phyloP scores from a whole-genome alignment of 1,140 invertebrate species.

The Monochamus saltuarius region DNA sequence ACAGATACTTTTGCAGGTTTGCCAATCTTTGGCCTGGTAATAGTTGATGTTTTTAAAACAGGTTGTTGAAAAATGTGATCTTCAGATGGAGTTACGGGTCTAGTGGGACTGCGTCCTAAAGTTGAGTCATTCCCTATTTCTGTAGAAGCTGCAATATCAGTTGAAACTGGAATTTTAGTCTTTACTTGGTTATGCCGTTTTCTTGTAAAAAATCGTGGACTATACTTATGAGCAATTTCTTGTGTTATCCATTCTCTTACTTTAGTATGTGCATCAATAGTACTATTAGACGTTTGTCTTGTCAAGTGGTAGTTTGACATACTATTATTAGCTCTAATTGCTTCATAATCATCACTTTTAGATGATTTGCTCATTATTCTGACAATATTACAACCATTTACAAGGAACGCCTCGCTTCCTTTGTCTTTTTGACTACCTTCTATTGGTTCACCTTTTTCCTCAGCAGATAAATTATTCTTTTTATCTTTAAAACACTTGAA shows the following conservation, averaged over 20 bases:
- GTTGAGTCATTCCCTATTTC: constrained; percentile 55
- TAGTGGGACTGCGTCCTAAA: constrained; percentile 49
- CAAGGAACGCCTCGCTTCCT: constrained; percentile 20
- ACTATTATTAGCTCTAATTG: constrained; percentile 56
- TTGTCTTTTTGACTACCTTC: constrained; percentile 39
- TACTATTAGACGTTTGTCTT: constrained; percentile 72
- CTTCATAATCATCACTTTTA: constrained; percentile 59
- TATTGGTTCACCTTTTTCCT: constrained; percentile 57
- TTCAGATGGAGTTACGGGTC: constrained; percentile 54
- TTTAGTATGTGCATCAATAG: constrained; percentile 80
- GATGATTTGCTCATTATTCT: constrained; percentile 58
- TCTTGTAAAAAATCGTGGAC: constrained; percentile 57
- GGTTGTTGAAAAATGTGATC: constrained; percentile 20
- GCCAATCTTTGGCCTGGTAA: constrained; percentile 34
- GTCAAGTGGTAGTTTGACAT: constrained; percentile 67
- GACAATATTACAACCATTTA: constrained; percentile 57
- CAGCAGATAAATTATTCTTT: constrained; percentile 52
- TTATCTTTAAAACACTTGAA: constrained; percentile 61
- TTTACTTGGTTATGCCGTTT: background rate
- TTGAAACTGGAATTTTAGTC: background rate
- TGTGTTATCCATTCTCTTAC: constrained; percentile 82
- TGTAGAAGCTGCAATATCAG: background rate
- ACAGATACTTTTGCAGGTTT: constrained; percentile 67
- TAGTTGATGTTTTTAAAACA: constrained; percentile 35
- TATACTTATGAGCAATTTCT: constrained; percentile 70